These are phyloP conservation scores for Brevipalpus yothersi DNA, from an alignment of 1,140 invertebrate genomes.

Conservation along the genomic window DNA sequence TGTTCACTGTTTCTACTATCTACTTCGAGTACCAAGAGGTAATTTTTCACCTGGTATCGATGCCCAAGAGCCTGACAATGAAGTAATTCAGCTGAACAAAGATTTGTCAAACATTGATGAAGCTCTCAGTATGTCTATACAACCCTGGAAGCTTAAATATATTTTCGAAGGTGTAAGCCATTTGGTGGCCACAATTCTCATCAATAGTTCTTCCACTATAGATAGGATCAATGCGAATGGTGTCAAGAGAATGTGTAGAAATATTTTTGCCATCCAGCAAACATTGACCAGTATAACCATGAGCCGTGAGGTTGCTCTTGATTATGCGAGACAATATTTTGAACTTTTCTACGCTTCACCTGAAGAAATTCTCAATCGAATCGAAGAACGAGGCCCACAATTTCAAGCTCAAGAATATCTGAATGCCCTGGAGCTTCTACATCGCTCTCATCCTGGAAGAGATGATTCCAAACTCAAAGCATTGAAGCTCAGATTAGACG, in stretches of 20 bases:
- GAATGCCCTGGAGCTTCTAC: constrained; percentile 48
- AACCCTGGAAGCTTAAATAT: constrained; percentile 62
- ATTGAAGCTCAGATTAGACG: constrained; percentile 32
- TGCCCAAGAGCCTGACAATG: constrained; percentile 47
- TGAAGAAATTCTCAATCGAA: constrained; percentile 57
- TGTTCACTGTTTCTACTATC: constrained; percentile 80
- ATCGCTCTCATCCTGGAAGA: constrained; percentile 28
- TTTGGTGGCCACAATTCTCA: constrained; percentile 56
- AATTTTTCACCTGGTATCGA: constrained; percentile 19
- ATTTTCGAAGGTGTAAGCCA: constrained; percentile 80
- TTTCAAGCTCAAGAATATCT: constrained; percentile 64
- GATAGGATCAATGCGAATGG: constrained; percentile 50
- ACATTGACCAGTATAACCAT: constrained; percentile 58
- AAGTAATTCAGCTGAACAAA: constrained; percentile 51
- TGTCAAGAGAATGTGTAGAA: constrained; percentile 55
- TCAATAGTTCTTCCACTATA: constrained; percentile 51
- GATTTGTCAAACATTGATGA: constrained; percentile 53
- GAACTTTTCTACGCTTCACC: constrained; percentile 58
- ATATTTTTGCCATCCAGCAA: constrained; percentile 62
- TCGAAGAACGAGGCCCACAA: constrained; percentile 51
- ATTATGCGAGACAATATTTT: constrained; percentile 65
- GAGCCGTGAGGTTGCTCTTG: constrained; percentile 52
- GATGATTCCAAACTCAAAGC: constrained; percentile 21
- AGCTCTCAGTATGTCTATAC: constrained; percentile 40
- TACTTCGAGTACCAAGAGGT: constrained; percentile 32